phyloP scores from a whole-genome alignment of 2,113 vertebrate genomes.

The Rhinopomastus cyanomelas region DNA sequence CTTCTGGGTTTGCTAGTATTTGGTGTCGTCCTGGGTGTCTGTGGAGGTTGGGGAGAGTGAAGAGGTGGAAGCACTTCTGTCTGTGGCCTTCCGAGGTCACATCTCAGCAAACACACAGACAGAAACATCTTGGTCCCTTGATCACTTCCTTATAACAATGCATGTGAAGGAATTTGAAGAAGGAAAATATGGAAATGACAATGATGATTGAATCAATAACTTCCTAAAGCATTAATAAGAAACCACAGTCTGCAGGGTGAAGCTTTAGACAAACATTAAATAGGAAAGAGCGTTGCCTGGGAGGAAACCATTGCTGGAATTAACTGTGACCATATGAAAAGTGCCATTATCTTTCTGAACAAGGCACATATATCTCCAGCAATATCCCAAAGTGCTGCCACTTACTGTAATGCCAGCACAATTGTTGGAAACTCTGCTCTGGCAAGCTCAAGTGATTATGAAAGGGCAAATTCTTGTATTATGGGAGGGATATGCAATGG shows the following conservation, averaged over 20 bases:
- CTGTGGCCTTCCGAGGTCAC: neutral
- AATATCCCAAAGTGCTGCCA: neutral
- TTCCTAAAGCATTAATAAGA: constrained; percentile 7
- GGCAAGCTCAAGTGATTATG: neutral
- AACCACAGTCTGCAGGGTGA: neutral
- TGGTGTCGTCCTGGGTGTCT: neutral
- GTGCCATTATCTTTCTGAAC: constrained; percentile 8
- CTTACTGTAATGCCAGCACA: neutral
- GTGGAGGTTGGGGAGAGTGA: neutral
- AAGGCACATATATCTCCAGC: neutral
- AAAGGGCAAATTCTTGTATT: neutral
- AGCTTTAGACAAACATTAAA: constrained; percentile 34
- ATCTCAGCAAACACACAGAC: neutral
- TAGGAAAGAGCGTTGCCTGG: neutral
- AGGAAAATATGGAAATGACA: neutral
- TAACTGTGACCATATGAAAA: constrained; percentile 18
- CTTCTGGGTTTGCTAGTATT: neutral
- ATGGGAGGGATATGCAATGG: neutral
- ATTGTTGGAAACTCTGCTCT: neutral
- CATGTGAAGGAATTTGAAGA: neutral
- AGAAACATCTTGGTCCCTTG: neutral
- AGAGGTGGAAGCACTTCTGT: neutral
- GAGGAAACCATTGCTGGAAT: constrained; percentile 8
- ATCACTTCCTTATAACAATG: neutral
- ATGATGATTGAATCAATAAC: constrained; percentile 17